These are phyloP conservation scores for Harpagoxenus sublaevis DNA, from an alignment of 2,888 invertebrate genomes.

Conservation along the genomic window DNA sequence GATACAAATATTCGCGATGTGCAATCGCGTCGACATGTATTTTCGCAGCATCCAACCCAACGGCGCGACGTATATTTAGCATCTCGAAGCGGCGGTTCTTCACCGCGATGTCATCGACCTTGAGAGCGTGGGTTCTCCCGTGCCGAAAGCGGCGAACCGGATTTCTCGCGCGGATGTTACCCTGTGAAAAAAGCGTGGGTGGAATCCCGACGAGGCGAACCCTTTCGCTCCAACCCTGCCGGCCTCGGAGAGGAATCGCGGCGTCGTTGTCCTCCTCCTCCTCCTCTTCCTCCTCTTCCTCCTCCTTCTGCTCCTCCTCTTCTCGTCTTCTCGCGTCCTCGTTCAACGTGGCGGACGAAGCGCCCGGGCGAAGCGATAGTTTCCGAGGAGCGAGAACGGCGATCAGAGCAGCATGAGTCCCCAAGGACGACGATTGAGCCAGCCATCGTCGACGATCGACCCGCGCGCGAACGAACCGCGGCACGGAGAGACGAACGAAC, in stretches of 20 bases:
- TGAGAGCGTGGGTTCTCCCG: slow-evolving; percentile 8
- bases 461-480: slow-evolving; percentile 26
- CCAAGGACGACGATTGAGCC: slow-evolving; percentile 59
- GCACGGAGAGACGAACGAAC: not conserved
- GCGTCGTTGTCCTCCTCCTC: not conserved
- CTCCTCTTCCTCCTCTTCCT: slow-evolving; percentile 29
- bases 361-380: slow-evolving; percentile 78
- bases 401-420: slow-evolving; percentile 82
- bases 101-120: slow-evolving; percentile 38
- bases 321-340: slow-evolving; percentile 66
- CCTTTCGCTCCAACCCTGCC: slow-evolving; percentile 80
- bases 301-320: slow-evolving; percentile 42
- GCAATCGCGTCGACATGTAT: not conserved
- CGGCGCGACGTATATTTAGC: slow-evolving; percentile 38
- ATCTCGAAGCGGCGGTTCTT: not conserved
- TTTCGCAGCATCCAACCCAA: not conserved
- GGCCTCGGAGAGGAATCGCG: slow-evolving; percentile 25
- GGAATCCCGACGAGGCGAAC: slow-evolving; percentile 84
- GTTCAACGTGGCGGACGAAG: slow-evolving; percentile 67
- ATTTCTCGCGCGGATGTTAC: slow-evolving; percentile 79
- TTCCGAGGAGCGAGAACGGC: slow-evolving; percentile 81
- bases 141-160: slow-evolving; percentile 60
- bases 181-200: slow-evolving; percentile 86
- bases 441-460: slow-evolving; percentile 34
- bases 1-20: not conserved